A percentile compares a stretch with the other conserved stretches of the same genome.
phyloP scores from a whole-genome alignment of 2,888 invertebrate species.

The Platypus cylindrus region DNA sequence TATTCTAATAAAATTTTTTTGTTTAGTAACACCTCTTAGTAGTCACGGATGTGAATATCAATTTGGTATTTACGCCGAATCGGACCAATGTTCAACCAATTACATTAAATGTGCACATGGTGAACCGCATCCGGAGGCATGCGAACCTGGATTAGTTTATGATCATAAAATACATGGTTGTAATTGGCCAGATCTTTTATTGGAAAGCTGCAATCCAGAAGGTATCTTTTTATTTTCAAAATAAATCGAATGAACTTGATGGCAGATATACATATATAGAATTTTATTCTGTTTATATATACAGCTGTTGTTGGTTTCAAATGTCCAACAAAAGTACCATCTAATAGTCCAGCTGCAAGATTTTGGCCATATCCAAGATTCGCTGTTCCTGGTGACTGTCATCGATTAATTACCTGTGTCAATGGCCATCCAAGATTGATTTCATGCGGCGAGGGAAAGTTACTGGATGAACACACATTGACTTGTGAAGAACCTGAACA shows the following conservation, averaged over 20 bases:
- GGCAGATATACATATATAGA: slow-evolving; percentile 1
- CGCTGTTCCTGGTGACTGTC: slow-evolving; percentile 77
- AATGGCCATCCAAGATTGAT: slow-evolving; percentile 80
- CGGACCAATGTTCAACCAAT: slow-evolving; percentile 67
- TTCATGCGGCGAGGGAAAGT: slow-evolving; percentile 76
- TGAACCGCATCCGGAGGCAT: slow-evolving; percentile 64
- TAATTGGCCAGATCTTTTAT: slow-evolving; percentile 86
- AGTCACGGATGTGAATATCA: slow-evolving; percentile 76
- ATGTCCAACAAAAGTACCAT: slow-evolving; percentile 75
- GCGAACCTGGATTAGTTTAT: slow-evolving; percentile 79
- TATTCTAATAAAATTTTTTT: slow-evolving; percentile 10
- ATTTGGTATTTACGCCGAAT: slow-evolving; percentile 79
- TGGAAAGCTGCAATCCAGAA: slow-evolving; percentile 82
- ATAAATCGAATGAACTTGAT: background rate
- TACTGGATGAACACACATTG: slow-evolving; percentile 70
- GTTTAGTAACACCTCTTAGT: slow-evolving; percentile 64
- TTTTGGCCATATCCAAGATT: slow-evolving; percentile 91
- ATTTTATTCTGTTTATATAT: slow-evolving; percentile 20
- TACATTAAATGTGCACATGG: slow-evolving; percentile 81
- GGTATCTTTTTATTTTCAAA: slow-evolving; percentile 43
- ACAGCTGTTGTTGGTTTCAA: slow-evolving; percentile 83
- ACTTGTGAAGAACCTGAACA: slow-evolving; percentile 70
- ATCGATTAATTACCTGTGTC: slow-evolving; percentile 80
- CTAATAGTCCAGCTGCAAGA: slow-evolving; percentile 67
- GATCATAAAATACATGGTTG: slow-evolving; percentile 79